Percentiles rank a stretch among this genome's conserved stretches.
Evolutionary conservation across 2,113 vertebrate species (phyloP).

Genomic region (Hyperoodon ampullatus): DNA sequence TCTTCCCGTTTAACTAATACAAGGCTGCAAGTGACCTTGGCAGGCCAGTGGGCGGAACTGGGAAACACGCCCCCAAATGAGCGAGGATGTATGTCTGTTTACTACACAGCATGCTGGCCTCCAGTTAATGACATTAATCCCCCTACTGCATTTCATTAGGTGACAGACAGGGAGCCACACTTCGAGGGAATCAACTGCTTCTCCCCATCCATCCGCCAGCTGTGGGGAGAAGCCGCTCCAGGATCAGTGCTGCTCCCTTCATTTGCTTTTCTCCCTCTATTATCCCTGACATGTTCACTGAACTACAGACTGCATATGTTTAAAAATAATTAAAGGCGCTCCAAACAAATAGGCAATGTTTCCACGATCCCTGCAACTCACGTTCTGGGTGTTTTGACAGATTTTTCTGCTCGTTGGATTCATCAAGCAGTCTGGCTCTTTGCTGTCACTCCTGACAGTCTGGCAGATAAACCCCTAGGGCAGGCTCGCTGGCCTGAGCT

Average conservation of each 20-base stretch:
- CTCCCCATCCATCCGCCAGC: conserved; percentile 37
- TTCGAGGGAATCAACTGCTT: conserved; percentile 55
- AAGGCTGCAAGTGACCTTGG: conserved; percentile 67
- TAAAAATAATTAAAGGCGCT: conserved; percentile 72
- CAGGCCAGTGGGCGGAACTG: conserved; percentile 55
- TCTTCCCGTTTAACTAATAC: conserved; percentile 56
- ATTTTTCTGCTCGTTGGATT: conserved; percentile 71
- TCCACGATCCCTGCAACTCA: neutral
- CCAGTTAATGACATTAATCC: conserved; percentile 79
- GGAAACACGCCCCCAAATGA: conserved; percentile 52
- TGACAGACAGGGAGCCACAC: conserved; percentile 77
- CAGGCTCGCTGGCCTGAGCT: neutral
- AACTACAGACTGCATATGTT: conserved; percentile 82
- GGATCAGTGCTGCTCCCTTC: neutral
- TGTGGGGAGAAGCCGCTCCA: conserved; percentile 52
- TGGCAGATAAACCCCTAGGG: conserved; percentile 54
- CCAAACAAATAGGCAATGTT: conserved; percentile 67
- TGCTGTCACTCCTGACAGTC: conserved; percentile 71
- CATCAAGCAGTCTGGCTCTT: conserved; percentile 64
- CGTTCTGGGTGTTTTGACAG: conserved; percentile 72
- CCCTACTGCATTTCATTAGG: conserved; percentile 76
- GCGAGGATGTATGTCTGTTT: conserved; percentile 70
- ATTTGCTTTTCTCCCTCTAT: conserved; percentile 65
- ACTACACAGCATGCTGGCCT: conserved; percentile 60
- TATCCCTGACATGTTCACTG: conserved; percentile 75